phyloP scores from a whole-genome alignment of 2,888 invertebrate genomes.

The Onchidella celtica region DNA sequence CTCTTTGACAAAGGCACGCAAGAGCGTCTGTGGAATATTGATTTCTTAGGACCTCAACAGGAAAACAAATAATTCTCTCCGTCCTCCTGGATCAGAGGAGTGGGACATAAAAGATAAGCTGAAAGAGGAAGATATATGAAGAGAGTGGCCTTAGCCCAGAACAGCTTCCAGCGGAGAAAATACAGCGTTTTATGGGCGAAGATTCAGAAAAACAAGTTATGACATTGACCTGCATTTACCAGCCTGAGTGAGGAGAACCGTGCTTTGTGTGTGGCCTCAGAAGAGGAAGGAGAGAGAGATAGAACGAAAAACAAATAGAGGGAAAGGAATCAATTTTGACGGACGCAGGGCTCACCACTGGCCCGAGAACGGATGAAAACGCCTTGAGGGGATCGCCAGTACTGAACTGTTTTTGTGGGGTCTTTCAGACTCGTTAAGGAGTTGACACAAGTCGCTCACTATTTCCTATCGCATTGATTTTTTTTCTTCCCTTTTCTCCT shows the following conservation, averaged over 20 bases:
- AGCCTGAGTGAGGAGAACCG: neutral
- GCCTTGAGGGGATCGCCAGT: neutral
- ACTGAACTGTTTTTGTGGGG: neutral
- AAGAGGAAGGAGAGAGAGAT: no score
- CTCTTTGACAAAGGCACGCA: neutral
- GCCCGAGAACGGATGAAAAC: neutral
- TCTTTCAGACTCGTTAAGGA: neutral
- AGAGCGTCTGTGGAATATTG: slow-evolving; percentile 9
- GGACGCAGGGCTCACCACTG: neutral
- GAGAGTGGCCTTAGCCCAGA: no score
- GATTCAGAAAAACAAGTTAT: neutral
- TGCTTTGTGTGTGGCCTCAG: no score
- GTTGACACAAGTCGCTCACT: neutral
- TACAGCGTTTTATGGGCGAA: neutral
- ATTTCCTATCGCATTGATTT: neutral
- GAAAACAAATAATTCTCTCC: slow-evolving; percentile 27
- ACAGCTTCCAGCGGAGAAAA: neutral
- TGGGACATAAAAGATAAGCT: neutral
- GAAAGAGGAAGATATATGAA: neutral
- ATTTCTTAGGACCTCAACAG: neutral
- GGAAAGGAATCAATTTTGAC: neutral
- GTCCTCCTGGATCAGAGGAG: neutral
- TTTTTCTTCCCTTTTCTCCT: neutral
- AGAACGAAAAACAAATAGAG: neutral
- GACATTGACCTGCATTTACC: no score